phyloP scores from a whole-genome alignment of 2,888 invertebrate genomes.

The Trissolcus brochymenae region DNA sequence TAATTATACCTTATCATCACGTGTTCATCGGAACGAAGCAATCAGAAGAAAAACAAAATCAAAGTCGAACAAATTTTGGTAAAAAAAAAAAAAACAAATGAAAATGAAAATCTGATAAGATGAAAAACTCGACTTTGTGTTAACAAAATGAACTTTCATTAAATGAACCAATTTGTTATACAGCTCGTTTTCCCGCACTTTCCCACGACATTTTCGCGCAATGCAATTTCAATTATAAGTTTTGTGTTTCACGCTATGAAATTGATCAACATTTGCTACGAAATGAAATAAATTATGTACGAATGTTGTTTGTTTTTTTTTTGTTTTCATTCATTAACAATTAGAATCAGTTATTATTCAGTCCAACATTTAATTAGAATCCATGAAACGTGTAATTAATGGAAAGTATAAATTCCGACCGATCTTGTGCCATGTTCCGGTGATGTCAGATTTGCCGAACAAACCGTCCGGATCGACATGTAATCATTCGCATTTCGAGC shows the following conservation, averaged over 20 bases:
- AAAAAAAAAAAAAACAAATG: not conserved
- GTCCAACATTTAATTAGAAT: too few relatives aligned
- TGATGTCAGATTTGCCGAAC: slow-evolving; percentile 29
- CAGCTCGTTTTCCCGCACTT: slow-evolving; percentile 9
- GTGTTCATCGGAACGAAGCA: too few relatives aligned
- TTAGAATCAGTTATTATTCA: too few relatives aligned
- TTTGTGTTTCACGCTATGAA: not conserved
- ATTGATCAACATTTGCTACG: slow-evolving; percentile 7
- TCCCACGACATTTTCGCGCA: slow-evolving; percentile 16
- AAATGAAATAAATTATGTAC: slow-evolving; percentile 1
- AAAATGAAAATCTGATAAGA: not conserved
- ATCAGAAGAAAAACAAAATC: not conserved
- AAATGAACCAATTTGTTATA: not conserved
- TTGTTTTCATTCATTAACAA: not conserved
- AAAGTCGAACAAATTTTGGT: not conserved
- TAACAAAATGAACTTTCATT: not conserved
- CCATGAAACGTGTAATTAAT: not conserved
- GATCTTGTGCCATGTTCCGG: slow-evolving; percentile 18
- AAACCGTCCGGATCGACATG: slow-evolving; percentile 24
- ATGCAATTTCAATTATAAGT: too few relatives aligned
- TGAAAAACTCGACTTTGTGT: too few relatives aligned
- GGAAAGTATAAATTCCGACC: not conserved
- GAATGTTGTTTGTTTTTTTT: slow-evolving; percentile 2
- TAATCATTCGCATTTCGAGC: slow-evolving; percentile 23
- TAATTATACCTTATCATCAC: slow-evolving; percentile 22